These are phyloP conservation scores for Spinus olivaceus DNA, from an alignment of 2,797 vertebrate species.

Conservation along the genomic window DNA sequence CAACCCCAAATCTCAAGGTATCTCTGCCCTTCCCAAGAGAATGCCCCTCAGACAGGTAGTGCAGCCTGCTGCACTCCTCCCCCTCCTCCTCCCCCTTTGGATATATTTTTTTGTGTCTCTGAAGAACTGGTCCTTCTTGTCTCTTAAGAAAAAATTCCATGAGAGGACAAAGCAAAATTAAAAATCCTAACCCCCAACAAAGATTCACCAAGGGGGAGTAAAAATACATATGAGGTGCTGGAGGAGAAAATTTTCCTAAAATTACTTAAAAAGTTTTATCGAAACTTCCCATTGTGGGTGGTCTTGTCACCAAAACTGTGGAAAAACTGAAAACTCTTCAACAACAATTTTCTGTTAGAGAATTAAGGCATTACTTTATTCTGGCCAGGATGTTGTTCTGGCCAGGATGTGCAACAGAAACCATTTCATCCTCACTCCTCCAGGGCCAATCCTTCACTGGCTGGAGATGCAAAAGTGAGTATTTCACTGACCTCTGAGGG, in stretches of 20 bases:
- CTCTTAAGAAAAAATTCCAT: background rate
- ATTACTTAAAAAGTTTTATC: background rate
- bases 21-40: background rate
- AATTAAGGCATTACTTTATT: background rate
- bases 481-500: background rate
- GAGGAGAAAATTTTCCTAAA: background rate
- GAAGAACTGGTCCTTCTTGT: background rate
- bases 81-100: background rate
- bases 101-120: background rate
- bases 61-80: no score
- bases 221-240: no score
- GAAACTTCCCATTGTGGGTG: background rate
- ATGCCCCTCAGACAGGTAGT: background rate
- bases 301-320: accelerated
- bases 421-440: background rate
- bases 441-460: accelerated
- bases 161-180: background rate
- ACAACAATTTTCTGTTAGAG: background rate
- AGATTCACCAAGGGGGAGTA: background rate
- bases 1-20: background rate
- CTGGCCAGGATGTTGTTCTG: background rate
- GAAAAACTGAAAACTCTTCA: background rate
- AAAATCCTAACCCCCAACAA: background rate
- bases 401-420: background rate
- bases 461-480: background rate